Base-by-base conservation (phyloP, 1,140 invertebrate genomes). In the Sycobia sp. region DNA sequence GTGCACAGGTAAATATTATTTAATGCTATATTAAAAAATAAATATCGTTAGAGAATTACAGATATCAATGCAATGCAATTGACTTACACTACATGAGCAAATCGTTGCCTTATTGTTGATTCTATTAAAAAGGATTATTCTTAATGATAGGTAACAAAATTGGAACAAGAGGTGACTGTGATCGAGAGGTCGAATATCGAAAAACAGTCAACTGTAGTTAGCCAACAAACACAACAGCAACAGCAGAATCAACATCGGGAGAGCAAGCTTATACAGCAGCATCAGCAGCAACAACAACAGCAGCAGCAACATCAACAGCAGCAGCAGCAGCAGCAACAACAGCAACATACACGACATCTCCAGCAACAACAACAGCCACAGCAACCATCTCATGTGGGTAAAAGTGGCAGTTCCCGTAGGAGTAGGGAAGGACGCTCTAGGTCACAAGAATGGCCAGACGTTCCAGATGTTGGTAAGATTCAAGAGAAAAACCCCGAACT, bases 401-500 rank as follows among this genome's bases (percentile, higher is more conserved):
- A 79, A 56, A 70, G 59, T 10, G 61, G 66, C 34, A 76, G 83
- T 1, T 75, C 81, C 0, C 83, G 90, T 1, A 91, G 91, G 72
- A 86, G 83, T 38, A 82, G 91, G 23, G 91, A 92, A 57, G 86
- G 88, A 58, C 84, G 91, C 2, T 88, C 89, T 3, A 82, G 91
- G 3, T 93, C 91, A 1, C 92, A 94, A 76, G 92, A 95, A 71
- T 95, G 92, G 92, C 92, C 93, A 0, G 91, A 94, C 67, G 90
- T 95, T 23, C 92, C 92, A 0, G 91, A 94, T 67, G 87, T 94
- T 29, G 92, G 89, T 3, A 94, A 94, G 77, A 95, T 95, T 61
- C 90, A 94, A 71, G 93, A 95, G 71, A 93, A 93, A 70, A 94
- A 95, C 83, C 93, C 92, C 0, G 93, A 95, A 78, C 87, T 94